Conservation (phyloP, 2,888 invertebrate genomes). For the Sphaerophoria rueppellii region DNA sequence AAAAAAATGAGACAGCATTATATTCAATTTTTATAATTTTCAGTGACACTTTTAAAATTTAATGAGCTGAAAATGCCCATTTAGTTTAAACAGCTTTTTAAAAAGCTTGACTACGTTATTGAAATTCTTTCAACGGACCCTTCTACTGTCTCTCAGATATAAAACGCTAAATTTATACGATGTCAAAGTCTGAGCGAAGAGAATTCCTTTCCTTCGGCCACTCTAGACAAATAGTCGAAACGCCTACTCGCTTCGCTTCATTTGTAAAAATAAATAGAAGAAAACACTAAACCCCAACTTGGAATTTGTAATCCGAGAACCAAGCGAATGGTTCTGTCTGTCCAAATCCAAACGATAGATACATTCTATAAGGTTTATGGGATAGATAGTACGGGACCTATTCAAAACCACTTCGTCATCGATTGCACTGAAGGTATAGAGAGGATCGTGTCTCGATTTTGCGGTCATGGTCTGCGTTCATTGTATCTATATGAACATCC, state of each 20-base stretch:
- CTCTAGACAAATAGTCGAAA: conserved; percentile 1
- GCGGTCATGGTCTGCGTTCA: conserved; percentile 64
- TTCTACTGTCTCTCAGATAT: too few relatives aligned
- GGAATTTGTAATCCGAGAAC: conserved; percentile 67
- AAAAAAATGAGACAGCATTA: too few relatives aligned
- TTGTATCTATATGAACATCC: too few relatives aligned
- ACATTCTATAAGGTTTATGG: conserved; percentile 52
- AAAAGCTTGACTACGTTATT: too few relatives aligned
- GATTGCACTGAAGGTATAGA: not conserved
- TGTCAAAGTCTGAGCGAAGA: not conserved
- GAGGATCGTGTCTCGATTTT: conserved; percentile 71
- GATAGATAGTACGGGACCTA: conserved; percentile 48
- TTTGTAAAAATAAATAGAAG: conserved; percentile 37
- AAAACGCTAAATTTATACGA: too few relatives aligned
- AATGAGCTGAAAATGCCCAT: too few relatives aligned
- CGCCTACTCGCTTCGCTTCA: conserved; percentile 25
- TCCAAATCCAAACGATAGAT: conserved; percentile 57
- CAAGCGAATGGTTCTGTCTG: conserved; percentile 51
- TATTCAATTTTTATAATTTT: too few relatives aligned
- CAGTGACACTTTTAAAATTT: too few relatives aligned
- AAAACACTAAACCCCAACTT: conserved; percentile 27
- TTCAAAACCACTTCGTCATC: conserved; percentile 55
- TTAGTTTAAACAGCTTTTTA: too few relatives aligned
- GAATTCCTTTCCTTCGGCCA: not conserved
- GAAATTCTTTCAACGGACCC: too few relatives aligned